Conservation (phyloP, 23 tunicate species). For the Styela plicata region DNA sequence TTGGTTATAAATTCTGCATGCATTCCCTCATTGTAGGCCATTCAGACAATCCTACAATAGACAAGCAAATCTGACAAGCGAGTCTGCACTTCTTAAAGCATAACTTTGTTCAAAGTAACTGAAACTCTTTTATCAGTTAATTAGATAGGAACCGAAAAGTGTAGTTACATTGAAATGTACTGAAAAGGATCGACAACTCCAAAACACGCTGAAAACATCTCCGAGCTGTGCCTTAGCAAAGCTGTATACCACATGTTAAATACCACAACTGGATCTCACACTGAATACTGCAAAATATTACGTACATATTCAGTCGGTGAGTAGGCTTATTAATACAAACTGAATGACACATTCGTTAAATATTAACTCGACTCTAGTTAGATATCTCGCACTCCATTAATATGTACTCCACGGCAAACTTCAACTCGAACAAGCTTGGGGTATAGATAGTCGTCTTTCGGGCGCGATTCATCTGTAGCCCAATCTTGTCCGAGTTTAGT, state of each 20-base stretch:
- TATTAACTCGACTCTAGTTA: background rate
- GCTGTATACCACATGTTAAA: too few species aligned
- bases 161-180: background rate
- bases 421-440: too few species aligned
- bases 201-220: background rate
- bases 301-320: background rate
- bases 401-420: background rate
- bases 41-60: too few species aligned
- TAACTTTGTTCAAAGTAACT: background rate
- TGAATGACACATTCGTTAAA: background rate
- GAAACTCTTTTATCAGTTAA: background rate
- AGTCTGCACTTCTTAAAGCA: background rate
- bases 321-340: background rate
- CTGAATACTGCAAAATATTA: background rate
- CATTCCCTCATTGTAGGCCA: too few species aligned
- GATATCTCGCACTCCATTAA: background rate
- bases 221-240: too few species aligned
- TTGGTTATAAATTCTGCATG: too few species aligned
- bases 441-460: background rate
- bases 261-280: background rate
- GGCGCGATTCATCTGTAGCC: background rate
- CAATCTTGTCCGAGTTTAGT: background rate
- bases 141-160: too few species aligned
- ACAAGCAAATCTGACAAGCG: too few species aligned
- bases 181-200: background rate